These are phyloP conservation scores for Actinia equina DNA, from an alignment of 64 coral and sea anemone genomes.

Conservation along the genomic window DNA sequence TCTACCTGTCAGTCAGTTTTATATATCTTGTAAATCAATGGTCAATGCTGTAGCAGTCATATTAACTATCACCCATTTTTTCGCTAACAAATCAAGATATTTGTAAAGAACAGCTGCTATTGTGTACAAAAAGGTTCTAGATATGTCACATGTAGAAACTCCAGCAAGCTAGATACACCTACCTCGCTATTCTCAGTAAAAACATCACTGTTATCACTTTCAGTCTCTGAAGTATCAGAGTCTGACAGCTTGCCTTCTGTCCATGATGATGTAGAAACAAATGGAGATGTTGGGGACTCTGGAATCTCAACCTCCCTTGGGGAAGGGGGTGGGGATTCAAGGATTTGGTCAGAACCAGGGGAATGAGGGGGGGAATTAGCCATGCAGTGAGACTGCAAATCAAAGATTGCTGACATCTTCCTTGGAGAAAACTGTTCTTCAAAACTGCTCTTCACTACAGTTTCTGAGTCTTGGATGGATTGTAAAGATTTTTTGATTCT, in stretches of 20 bases:
- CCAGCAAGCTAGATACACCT: not conserved
- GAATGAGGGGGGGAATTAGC: constrained; percentile 77
- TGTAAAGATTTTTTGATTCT: constrained; percentile 60
- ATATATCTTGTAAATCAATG: not conserved
- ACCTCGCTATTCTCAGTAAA: constrained; percentile 64
- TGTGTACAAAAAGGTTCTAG: not conserved
- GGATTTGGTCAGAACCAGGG: constrained; percentile 3
- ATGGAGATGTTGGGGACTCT: constrained; percentile 37
- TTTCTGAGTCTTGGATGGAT: constrained; percentile 64
- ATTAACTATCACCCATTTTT: not conserved
- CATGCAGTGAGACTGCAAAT: constrained; percentile 46
- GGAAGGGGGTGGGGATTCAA: not conserved
- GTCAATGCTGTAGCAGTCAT: not conserved
- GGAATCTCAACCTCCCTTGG: not conserved
- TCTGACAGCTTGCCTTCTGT: constrained; percentile 38
- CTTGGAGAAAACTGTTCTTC: constrained; percentile 63
- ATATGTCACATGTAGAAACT: not conserved
- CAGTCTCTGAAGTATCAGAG: constrained; percentile 75
- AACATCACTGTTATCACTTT: constrained; percentile 78
- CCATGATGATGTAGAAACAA: constrained; percentile 38
- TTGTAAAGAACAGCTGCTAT: not conserved
- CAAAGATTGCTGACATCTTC: constrained; percentile 74
- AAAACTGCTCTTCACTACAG: constrained; percentile 64
- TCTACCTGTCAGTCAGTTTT: too few species aligned
- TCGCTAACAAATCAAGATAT: not conserved